Percentiles rank a stretch among this genome's conserved stretches.
Evolutionary conservation across 2,888 invertebrate species (phyloP).

Genomic region (Microdon myrmicae): DNA sequence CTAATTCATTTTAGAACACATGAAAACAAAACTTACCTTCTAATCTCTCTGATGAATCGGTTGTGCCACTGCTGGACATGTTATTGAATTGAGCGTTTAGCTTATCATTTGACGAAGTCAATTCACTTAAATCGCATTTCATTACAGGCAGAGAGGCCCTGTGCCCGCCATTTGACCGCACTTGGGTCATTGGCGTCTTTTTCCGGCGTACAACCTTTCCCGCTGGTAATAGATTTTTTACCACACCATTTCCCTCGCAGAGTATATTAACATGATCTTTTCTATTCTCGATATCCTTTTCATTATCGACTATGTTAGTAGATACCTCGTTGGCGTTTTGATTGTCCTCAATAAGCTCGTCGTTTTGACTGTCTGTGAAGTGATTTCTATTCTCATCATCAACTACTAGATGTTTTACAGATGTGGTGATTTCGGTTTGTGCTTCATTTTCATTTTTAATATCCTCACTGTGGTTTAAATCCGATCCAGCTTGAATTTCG

Average conservation of each 20-base stretch:
- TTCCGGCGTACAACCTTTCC: constrained; percentile 73
- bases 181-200: constrained; percentile 56
- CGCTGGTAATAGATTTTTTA: constrained; percentile 76
- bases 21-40: constrained; percentile 61
- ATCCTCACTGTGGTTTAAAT: constrained; percentile 47
- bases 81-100: constrained; percentile 68
- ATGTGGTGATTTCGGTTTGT: constrained; percentile 25
- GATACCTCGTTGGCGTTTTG: constrained; percentile 61
- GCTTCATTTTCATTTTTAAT: constrained; percentile 40
- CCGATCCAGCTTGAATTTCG: constrained; percentile 31
- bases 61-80: constrained; percentile 68
- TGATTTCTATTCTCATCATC: constrained; percentile 37
- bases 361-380: constrained; percentile 55
- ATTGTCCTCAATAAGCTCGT: constrained; percentile 59
- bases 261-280: constrained; percentile 71
- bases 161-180: constrained; percentile 62
- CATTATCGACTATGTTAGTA: constrained; percentile 53
- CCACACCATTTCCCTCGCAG: constrained; percentile 71
- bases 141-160: constrained; percentile 77
- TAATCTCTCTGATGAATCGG: constrained; percentile 72
- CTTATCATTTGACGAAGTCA: constrained; percentile 57
- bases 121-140: constrained; percentile 65
- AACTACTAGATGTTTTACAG: constrained; percentile 7
- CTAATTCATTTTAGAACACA: constrained; percentile 10
- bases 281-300: constrained; percentile 55